Evolutionary conservation across 2,888 invertebrate species (phyloP).

Genomic region (Lagria hirta): DNA sequence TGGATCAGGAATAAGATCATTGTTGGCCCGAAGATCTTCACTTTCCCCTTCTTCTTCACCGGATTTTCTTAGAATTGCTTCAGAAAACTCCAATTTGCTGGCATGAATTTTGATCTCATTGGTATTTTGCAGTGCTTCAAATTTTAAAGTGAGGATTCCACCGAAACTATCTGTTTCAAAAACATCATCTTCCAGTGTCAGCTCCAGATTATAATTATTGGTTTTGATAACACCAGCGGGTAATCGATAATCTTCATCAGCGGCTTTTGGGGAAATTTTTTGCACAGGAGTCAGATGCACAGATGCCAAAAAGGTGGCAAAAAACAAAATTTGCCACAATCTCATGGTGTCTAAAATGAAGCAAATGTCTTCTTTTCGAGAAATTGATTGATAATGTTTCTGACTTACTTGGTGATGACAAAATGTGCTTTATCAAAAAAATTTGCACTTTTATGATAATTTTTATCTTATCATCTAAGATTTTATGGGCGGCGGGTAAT

Average conservation of each 20-base stretch:
- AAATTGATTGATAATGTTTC: no score
- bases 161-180: constrained; percentile 2
- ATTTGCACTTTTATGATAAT: no score
- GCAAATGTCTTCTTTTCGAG: no score
- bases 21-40: neutral
- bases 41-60: neutral
- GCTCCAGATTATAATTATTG: neutral
- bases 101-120: constrained; percentile 13
- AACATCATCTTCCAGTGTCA: constrained; percentile 4
- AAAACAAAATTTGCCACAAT: no score
- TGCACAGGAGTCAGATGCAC: no score
- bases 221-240: constrained; percentile 2
- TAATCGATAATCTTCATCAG: constrained; percentile 3
- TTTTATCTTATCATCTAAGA: no score
- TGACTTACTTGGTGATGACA: no score
- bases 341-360: no score
- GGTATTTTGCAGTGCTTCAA: constrained; percentile 4
- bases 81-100: constrained; percentile 1
- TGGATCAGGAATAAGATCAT: constrained; percentile 2
- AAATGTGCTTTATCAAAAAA: no score
- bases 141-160: neutral
- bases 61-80: neutral
- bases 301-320: no score
- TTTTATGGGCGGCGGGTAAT: no score
- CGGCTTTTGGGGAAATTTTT: constrained; percentile 3